Percentiles rank a stretch among this genome's conserved stretches.
Evolutionary conservation across 1,140 invertebrate species (phyloP).

Genomic region (Fopius arisanus): DNA sequence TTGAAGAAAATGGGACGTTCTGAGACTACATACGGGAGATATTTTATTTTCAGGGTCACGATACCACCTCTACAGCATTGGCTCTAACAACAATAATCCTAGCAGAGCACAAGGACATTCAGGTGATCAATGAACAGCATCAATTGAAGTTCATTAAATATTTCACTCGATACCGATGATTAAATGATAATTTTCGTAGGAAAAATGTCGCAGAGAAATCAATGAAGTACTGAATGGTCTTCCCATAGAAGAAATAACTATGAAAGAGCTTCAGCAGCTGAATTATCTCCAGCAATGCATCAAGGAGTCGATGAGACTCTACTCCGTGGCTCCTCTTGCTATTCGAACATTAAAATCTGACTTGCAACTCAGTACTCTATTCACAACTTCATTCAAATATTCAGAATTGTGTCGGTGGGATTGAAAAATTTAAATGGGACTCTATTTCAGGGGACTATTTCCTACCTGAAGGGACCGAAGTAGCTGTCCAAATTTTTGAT

Average conservation of each 20-base stretch:
- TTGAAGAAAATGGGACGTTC: too few species aligned
- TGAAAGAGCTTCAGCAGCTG: conserved; percentile 36
- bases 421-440: neutral
- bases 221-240: conserved; percentile 28
- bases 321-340: conserved; percentile 68
- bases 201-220: conserved; percentile 38
- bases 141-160: too few species aligned
- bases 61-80: conserved; percentile 74
- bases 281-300: conserved; percentile 69
- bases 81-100: conserved; percentile 71
- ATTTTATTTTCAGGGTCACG: conserved; percentile 65
- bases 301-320: conserved; percentile 71
- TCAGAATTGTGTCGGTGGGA: too few species aligned
- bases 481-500: conserved; percentile 53
- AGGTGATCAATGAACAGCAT: conserved; percentile 57
- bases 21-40: too few species aligned
- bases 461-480: conserved; percentile 27
- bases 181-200: conserved; percentile 16
- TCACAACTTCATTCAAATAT: neutral
- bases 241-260: conserved; percentile 29
- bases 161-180: neutral
- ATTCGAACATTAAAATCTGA: conserved; percentile 60
- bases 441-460: conserved; percentile 21
- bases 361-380: conserved; percentile 39
- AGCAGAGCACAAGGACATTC: conserved; percentile 69